These are phyloP conservation scores for Podiceps cristatus DNA, from an alignment of 2,113 vertebrate genomes.

Conservation along the genomic window DNA sequence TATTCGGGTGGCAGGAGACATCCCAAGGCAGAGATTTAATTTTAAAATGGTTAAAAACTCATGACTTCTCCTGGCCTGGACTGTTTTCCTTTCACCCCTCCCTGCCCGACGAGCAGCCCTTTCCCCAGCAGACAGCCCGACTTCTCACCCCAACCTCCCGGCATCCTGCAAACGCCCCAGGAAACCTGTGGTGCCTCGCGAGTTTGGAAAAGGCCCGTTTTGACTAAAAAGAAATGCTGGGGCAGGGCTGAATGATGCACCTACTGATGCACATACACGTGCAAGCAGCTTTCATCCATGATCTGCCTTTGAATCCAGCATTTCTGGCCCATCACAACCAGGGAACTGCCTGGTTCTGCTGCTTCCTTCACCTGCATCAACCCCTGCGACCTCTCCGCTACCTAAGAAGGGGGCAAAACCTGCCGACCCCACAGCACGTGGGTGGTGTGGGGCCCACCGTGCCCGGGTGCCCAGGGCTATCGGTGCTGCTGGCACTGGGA, in stretches of 20 bases:
- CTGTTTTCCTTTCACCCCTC: background rate
- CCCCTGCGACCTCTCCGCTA: background rate
- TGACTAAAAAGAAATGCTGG: background rate
- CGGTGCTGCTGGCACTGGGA: no score
- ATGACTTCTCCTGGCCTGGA: background rate
- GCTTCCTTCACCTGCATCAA: background rate
- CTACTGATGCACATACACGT: rapidly evolving
- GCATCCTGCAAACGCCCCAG: background rate
- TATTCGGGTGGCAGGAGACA: background rate
- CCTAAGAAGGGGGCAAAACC: background rate
- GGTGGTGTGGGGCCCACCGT: background rate
- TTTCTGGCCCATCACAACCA: background rate
- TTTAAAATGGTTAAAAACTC: background rate
- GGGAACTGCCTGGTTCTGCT: background rate
- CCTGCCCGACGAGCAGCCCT: background rate
- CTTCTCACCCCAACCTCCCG: background rate
- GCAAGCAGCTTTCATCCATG: background rate
- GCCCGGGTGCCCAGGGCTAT: background rate
- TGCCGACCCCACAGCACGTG: no score
- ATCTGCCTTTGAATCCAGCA: background rate
- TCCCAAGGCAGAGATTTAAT: background rate
- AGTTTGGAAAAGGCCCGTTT: background rate
- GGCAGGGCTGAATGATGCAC: no score
- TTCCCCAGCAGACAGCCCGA: background rate
- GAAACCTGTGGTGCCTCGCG: rapidly evolving